Evolutionary conservation across 1,140 invertebrate genomes (phyloP), one percentile per base, ranked within the genome.

Genomic region (Idris sp.): DNA sequence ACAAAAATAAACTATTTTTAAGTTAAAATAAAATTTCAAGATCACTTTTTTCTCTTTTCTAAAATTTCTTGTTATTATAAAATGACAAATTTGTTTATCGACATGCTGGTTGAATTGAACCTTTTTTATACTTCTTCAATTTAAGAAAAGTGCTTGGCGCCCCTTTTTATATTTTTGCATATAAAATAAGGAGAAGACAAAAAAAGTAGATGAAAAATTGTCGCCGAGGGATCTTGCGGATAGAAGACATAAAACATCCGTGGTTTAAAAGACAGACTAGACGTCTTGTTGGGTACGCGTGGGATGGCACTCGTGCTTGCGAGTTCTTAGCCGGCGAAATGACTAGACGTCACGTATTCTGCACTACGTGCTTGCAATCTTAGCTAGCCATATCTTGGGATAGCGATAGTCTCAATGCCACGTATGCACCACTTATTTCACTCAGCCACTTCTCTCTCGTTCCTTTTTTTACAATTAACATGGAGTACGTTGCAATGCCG

Each of bases 291-390:
- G 8, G 30, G 14, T 11, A 22, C 19, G 31, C 61, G 62, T 56
- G 41, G 49, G 38, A 53, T 44, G 30, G 14, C 16, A 13, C 22
- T 30, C 40, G 61, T 28, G 19, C 59, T 25, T 30, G 59, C 16
- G 36, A 49, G 44, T 41, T 53, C 51, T 67, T 56, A 46, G 41
- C 62, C 36, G 31, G 33, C 40, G 54, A 40, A 18, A 41, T 14
- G 26, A 35, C 51, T 48, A 41, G 49, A 48, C 30, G 51, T 41
- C 51, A 67, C 62, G 51, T 67, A 67, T 43, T 67, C 25, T 40
- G 30, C 26, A 44, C 62, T 56, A 67, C 62, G 62, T 67, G 62
- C 51, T 67, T 18, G 62, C 51, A 67, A 67, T 67, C 35, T 51
- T 46, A 65, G 46, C 30, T 22, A 19, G 19, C 4, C 18, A 22